Evolutionary conservation across 2,113 vertebrate species (phyloP).

Genomic region (Danio rerio): DNA sequence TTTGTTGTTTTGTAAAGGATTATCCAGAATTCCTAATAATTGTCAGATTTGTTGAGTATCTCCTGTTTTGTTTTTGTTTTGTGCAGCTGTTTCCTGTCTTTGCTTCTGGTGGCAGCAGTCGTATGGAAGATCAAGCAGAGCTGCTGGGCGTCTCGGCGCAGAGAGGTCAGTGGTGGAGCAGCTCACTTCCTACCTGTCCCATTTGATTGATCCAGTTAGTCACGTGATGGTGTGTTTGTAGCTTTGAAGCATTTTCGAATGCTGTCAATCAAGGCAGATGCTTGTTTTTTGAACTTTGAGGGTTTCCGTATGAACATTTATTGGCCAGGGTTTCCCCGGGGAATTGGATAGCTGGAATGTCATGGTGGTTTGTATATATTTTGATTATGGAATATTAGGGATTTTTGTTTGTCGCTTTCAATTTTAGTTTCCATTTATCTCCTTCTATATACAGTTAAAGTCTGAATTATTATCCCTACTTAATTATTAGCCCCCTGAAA

Average conservation of each 20-base stretch:
- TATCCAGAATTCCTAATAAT: background rate
- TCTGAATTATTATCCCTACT: too few species aligned
- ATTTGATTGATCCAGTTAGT: background rate
- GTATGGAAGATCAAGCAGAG: slow-evolving; percentile 95
- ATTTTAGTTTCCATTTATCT: too few species aligned
- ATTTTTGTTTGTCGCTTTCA: too few species aligned
- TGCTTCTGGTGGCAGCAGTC: slow-evolving; percentile 89
- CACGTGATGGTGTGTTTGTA: background rate
- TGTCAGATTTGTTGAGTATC: background rate
- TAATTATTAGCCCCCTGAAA: too few species aligned
- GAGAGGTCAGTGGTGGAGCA: slow-evolving; percentile 80
- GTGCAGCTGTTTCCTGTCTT: slow-evolving; percentile 87
- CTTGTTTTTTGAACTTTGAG: too few species aligned
- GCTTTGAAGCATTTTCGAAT: background rate
- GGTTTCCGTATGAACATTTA: too few species aligned
- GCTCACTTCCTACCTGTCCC: background rate
- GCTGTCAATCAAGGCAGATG: background rate
- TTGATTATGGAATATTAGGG: too few species aligned
- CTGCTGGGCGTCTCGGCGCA: slow-evolving; percentile 87
- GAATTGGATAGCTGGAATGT: too few species aligned
- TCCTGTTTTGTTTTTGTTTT: slow-evolving; percentile 25
- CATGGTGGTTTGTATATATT: too few species aligned
- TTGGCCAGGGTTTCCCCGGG: too few species aligned
- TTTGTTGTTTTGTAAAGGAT: background rate
- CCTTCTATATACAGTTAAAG: too few species aligned